phyloP scores from a whole-genome alignment of 2,888 invertebrate species.

The Thymelicus acteon region DNA sequence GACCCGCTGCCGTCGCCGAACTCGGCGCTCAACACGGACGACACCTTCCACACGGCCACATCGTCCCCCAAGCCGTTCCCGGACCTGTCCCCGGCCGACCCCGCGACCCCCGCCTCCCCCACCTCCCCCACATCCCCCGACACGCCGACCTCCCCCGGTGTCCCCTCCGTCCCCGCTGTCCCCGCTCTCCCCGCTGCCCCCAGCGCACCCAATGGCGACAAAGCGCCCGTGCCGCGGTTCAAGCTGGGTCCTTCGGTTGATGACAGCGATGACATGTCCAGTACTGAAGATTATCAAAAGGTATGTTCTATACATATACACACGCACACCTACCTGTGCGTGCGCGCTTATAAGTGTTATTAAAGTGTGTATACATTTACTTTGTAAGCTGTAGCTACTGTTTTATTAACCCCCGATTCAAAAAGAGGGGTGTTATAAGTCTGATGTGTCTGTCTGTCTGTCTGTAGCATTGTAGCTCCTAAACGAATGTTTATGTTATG shows the following conservation, averaged over 20 bases:
- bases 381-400: too few species aligned
- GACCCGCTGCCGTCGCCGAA: slow-evolving; percentile 85
- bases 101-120: slow-evolving; percentile 46
- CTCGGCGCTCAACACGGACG: slow-evolving; percentile 81
- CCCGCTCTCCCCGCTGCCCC: not conserved
- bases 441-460: too few species aligned
- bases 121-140: slow-evolving; percentile 36
- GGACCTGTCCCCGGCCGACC: slow-evolving; percentile 48
- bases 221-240: slow-evolving; percentile 57
- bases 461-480: too few species aligned
- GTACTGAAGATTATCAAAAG: slow-evolving; percentile 85
- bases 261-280: slow-evolving; percentile 86
- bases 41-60: slow-evolving; percentile 91
- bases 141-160: not conserved
- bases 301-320: slow-evolving; percentile 45
- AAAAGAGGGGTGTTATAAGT: too few species aligned
- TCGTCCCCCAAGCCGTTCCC: slow-evolving; percentile 48
- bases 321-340: too few species aligned
- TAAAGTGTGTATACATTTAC: too few species aligned
- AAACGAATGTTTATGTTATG: too few species aligned
- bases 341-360: too few species aligned
- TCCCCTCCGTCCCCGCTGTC: not conserved
- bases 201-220: slow-evolving; percentile 36
- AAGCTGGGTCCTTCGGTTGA: slow-evolving; percentile 74
- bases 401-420: too few species aligned